Base-by-base conservation (phyloP, 1,140 invertebrate genomes). In the Bombus sibiricus region DNA sequence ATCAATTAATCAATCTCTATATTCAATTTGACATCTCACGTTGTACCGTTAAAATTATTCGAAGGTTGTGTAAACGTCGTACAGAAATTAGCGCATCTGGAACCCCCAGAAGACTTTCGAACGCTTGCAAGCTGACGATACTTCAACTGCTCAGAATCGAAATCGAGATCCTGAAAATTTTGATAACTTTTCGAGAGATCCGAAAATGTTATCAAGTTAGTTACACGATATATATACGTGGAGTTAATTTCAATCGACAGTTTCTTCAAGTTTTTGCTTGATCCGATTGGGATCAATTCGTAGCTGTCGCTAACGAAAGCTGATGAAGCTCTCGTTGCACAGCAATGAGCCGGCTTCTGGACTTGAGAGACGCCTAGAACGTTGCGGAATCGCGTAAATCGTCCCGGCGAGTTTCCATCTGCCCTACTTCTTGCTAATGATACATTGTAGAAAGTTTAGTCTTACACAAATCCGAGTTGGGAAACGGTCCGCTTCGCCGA, bases 401-500 rank as follows among this genome's bases (percentile, higher is more conserved):
- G 59, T 53, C 28, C 28, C 25, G 3, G 28, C 72, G 59, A 28
- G 43, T 66, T 66, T 83, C 73, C 81, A 76, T 43, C 81, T 83
- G 81, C 62, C 81, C 81, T 76, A 83, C 73, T 83, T 83, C 62
- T 73, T 37, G 81, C 43, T 83, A 77, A 76, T 83, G 73, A 83
- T 76, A 83, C 73, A 83, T 68, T 66, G 81, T 83, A 57, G 81
- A 83, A 76, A 83, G 81, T 83, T 81, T 76, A 76, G 64, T 68
- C 81, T 76, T 76, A 41, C 72, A 76, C 41, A 66, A 83, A 83
- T 73, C 39, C 57, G 9, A 43, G 59, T 47, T 83, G 43, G 18
- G 72, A 77, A 83, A 83, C 28, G 25, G 8, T 9, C 12, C 8
- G 39, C n/a, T 25, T 32, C 4, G 41, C n/a, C 22, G 18, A 15